Percentiles rank a stretch among this genome's conserved stretches.
phyloP scores from a whole-genome alignment of 92 coral and sea anemone genomes.

The Siderastrea siderea region DNA sequence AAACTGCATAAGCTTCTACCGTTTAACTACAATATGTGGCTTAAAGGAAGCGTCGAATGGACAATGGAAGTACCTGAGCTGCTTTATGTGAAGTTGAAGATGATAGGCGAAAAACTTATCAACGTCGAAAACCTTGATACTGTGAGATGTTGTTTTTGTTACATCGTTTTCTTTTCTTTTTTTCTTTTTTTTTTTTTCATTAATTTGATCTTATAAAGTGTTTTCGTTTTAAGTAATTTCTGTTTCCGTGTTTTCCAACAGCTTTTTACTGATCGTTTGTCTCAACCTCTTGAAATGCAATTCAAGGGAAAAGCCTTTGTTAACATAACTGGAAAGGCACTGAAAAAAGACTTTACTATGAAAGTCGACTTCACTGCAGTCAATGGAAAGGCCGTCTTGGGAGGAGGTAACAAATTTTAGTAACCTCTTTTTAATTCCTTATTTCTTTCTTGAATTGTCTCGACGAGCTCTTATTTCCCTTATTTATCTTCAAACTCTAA shows the following conservation, averaged over 20 bases:
- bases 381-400: constrained; percentile 29
- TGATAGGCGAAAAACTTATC: neutral
- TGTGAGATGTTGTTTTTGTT: no score
- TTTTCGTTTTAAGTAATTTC: no score
- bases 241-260: neutral
- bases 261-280: constrained; percentile 21
- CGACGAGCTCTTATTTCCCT: no score
- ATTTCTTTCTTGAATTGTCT: no score
- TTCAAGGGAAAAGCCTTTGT: constrained; percentile 7
- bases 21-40: constrained; percentile 48
- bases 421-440: no score
- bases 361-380: neutral
- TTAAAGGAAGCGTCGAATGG: constrained; percentile 36
- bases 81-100: neutral
- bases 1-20: neutral
- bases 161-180: no score
- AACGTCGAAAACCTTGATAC: neutral
- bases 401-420: no score
- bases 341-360: constrained; percentile 6
- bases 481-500: no score
- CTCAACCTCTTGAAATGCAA: constrained; percentile 10
- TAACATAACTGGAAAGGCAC: constrained; percentile 10
- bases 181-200: no score
- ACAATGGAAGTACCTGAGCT: neutral
- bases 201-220: no score